Evolutionary conservation across 2,113 vertebrate genomes (phyloP).

Genomic region (Eretmochelys imbricata): DNA sequence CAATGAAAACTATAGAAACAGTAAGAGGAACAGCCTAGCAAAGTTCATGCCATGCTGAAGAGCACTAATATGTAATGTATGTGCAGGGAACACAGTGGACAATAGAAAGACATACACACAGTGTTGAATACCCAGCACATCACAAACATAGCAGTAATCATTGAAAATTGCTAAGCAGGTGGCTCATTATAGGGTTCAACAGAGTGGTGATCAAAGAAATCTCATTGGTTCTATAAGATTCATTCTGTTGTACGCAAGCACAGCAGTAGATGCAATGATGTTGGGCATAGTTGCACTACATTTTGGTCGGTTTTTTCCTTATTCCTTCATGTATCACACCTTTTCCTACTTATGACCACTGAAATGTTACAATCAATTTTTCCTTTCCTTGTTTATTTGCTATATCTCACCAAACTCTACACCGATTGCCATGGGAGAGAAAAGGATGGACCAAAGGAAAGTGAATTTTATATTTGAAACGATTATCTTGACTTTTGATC

Average conservation of each 20-base stretch:
- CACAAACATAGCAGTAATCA: accelerated
- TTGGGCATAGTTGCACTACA: accelerated
- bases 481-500: background rate
- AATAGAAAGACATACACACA: background rate
- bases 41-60: background rate
- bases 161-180: accelerated
- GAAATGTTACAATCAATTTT: accelerated
- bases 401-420: accelerated
- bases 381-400: accelerated
- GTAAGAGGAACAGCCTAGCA: background rate
- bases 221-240: background rate
- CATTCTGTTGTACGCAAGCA: background rate
- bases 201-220: accelerated
- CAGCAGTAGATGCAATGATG: accelerated
- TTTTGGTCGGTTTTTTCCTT: background rate
- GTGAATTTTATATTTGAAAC: background rate
- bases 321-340: background rate
- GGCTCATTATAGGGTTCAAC: accelerated
- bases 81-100: accelerated
- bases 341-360: accelerated
- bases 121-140: background rate
- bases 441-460: accelerated
- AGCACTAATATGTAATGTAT: background rate
- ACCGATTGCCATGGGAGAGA: background rate
- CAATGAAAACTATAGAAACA: background rate